Percentiles rank a stretch among this genome's conserved stretches.
phyloP scores from a whole-genome alignment of 37 sponge, comb jelly and placozoan species.

The Chondrilla cf. caribensis region DNA sequence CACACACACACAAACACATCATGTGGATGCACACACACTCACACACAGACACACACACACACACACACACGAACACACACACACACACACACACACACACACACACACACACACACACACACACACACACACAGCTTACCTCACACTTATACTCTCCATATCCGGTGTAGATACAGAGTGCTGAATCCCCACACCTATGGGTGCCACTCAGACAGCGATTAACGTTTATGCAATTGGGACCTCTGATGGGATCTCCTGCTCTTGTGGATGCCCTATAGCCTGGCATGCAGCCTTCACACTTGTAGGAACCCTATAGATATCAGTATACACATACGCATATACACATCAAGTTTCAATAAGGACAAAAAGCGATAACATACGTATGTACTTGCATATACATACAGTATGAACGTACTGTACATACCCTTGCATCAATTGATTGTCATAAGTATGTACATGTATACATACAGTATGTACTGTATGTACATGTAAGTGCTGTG shows the following conservation, averaged over 20 bases:
- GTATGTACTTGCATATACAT: too few relatives aligned
- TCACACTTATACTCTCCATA: conserved; percentile 54
- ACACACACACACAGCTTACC: conserved; percentile 32
- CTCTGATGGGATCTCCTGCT: background rate
- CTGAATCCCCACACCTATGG: conserved; percentile 60
- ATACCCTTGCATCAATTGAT: too few relatives aligned
- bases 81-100: conserved; percentile 3
- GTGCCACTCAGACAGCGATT: conserved; percentile 72
- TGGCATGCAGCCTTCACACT: conserved; percentile 68
- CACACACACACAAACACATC: background rate
- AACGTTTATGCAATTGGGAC: conserved; percentile 51
- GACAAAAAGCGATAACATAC: background rate
- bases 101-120: conserved; percentile 17
- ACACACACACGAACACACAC: background rate
- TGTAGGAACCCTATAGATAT: conserved; percentile 50
- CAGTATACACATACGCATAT: background rate
- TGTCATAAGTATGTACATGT: background rate
- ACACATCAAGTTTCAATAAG: background rate
- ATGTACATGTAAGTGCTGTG: background rate
- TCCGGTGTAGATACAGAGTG: conserved; percentile 55
- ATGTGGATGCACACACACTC: background rate
- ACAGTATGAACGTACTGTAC: too few relatives aligned
- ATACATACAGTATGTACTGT: background rate
- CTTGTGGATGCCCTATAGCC: conserved; percentile 60
- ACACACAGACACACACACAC: conserved; percentile 16